Percentiles rank a stretch among this genome's conserved stretches.
phyloP scores from a whole-genome alignment of 2,113 vertebrate species.

The Terrapene triunguis region DNA sequence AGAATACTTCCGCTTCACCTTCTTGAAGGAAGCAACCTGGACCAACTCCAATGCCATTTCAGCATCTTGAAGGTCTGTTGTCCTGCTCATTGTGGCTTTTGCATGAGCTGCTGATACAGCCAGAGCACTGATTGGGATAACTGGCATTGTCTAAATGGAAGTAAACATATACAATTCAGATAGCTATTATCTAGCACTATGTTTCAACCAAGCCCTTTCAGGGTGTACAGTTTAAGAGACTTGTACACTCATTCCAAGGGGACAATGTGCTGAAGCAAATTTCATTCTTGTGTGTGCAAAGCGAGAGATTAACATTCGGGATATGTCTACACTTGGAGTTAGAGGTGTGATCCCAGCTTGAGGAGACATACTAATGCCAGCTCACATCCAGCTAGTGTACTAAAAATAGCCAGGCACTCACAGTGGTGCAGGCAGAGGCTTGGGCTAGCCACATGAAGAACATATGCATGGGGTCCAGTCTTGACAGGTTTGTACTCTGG shows the following conservation, averaged over 20 bases:
- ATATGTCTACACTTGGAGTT: too few relatives aligned
- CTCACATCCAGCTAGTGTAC: too few relatives aligned
- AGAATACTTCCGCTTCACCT: conserved; percentile 16
- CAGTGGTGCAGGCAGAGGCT: too few relatives aligned
- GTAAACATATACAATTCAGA: neutral
- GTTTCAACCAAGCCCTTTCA: neutral
- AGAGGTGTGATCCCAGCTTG: too few relatives aligned
- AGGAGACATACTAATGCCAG: too few relatives aligned
- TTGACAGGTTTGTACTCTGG: too few relatives aligned
- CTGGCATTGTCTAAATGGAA: conserved; percentile 73
- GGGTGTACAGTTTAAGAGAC: neutral
- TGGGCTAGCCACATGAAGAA: too few relatives aligned
- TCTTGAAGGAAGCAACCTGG: conserved; percentile 74
- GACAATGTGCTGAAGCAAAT: fast-evolving
- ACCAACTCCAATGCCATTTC: conserved; percentile 74
- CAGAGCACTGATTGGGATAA: neutral
- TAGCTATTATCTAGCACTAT: neutral
- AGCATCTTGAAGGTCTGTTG: conserved; percentile 64
- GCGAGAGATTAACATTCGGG: too few relatives aligned
- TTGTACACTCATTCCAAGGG: fast-evolving
- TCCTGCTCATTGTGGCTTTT: conserved; percentile 74
- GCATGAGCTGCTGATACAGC: conserved; percentile 72
- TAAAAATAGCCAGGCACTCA: too few relatives aligned
- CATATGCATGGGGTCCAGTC: too few relatives aligned
- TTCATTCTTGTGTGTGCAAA: too few relatives aligned